Percentiles rank a stretch among this genome's conserved stretches.
phyloP scores from a whole-genome alignment of 2,888 invertebrate genomes.

The Abrostola triplasia region DNA sequence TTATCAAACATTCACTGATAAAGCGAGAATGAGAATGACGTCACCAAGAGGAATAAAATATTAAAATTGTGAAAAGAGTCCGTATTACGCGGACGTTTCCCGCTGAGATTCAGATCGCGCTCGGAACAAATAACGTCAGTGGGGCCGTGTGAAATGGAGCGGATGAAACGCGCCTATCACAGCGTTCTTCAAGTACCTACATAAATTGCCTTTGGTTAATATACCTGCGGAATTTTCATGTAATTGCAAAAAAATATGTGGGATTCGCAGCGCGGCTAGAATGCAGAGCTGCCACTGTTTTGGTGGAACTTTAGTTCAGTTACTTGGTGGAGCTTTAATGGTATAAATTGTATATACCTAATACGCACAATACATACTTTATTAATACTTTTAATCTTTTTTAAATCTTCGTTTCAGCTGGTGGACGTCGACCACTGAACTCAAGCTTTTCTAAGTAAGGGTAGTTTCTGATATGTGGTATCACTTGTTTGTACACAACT shows the following conservation, averaged over 20 bases:
- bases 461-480: too few relatives aligned
- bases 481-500: too few relatives aligned
- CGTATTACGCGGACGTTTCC: slow-evolving; percentile 49
- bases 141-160: slow-evolving; percentile 54
- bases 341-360: too few relatives aligned
- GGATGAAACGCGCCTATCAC: slow-evolving; percentile 56
- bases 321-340: neutral
- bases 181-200: slow-evolving; percentile 47
- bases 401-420: too few relatives aligned
- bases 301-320: neutral
- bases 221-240: slow-evolving; percentile 33
- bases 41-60: slow-evolving; percentile 50
- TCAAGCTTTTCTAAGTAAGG: too few relatives aligned
- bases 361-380: too few relatives aligned
- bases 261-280: neutral
- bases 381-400: too few relatives aligned
- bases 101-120: slow-evolving; percentile 52
- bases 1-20: slow-evolving; percentile 26
- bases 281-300: neutral
- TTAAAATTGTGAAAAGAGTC: slow-evolving; percentile 54
- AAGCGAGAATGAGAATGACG: slow-evolving; percentile 45
- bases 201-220: slow-evolving; percentile 51
- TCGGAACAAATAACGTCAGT: slow-evolving; percentile 56
- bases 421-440: too few relatives aligned
- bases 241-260: slow-evolving; percentile 30